Base-by-base conservation (phyloP, 2,797 vertebrate species). In the Trachurus trachurus region DNA sequence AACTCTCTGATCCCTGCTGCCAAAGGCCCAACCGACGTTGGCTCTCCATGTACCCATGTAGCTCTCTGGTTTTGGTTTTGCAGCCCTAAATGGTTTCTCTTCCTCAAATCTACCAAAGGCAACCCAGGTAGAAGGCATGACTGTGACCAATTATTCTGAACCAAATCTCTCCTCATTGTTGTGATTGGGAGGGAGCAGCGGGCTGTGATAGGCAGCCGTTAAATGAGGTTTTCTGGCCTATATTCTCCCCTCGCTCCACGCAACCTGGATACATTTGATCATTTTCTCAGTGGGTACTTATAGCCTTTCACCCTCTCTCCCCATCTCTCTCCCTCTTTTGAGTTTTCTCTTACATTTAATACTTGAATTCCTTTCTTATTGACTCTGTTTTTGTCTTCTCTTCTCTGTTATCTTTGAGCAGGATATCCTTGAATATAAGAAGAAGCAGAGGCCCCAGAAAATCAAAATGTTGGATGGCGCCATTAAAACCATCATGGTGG, bases 401-500 rank as follows among this genome's bases (percentile, higher is more conserved):
- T 57, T 44, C 1, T 79, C 37, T 34, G 60, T 69, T 85, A 70
- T 86, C 52, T 76, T 31, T 88, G 47, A 60, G 47, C 88, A 99
- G 98, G 98, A 99, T 80, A 93, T 99, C 81, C 81, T 99, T 84
- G 98, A 99, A 85, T 99, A 99, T 88, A 99, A 99, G 94, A 99
- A 99, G 94, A 99, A 99, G 72, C 98, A 99, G 87, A 96, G 96
- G 86, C 98, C 98, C 37, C 98, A 99, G 94, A 99, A 99, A 92
- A 99, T 99, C 81, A 97, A 98, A 73, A 99, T 99, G 98, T 87
- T 99, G 91, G 98, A 99, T 66, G 98, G 98, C 0, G 96, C 98
- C 0, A 95, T 99, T 80, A 99, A 99, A 93, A 99, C 98, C 0
- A 97, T 99, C 88, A 99, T 99, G 98, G 97, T 99, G 91, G 98